Evolutionary conservation across 2,797 vertebrate species (phyloP), one percentile per base, ranked within the genome.

Genomic region (Emys orbicularis): DNA sequence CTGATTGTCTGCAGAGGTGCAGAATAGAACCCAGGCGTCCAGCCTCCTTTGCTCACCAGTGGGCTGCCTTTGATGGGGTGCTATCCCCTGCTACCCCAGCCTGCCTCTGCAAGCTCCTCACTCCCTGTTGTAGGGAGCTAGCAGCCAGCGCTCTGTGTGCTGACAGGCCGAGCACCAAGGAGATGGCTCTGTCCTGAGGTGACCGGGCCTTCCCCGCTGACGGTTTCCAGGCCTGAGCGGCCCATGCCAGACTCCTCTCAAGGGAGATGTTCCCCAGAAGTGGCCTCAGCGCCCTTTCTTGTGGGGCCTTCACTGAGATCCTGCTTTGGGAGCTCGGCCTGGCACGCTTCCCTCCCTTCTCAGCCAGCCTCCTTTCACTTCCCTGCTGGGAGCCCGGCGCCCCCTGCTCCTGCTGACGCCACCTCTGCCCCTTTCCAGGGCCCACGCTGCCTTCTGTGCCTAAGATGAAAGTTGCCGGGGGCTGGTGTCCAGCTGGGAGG

Each of bases 301-400:
- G 82, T 34, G 27, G 1, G 16, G 10, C 31, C 1, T 52, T 80
- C 52, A 8, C 7, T 37, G 44, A 0, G 7, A 4, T 44, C 21
- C 34, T 0, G 0, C 18, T 47, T 59, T 4, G 0, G 34, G 3
- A 12, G 0, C 13, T 18, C 5, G 10, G 50, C 44, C 1, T 1
- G 27, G n/a, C 41, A 50, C 27, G 0, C 52, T 0, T 0, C 25
- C 21, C 56, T 83, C 4, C 5, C 6, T 0, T 47, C 0, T 0
- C 0, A 1, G 34, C 80, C 85, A 5, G 2, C 0, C 57, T 90
- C 15, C 53, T 89, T 77, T 76, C 56, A 25, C 0, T 0, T 56
- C 57, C 10, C 12, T 3, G 11, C 5, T 1, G 21, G 79, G 54
- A 59, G 79, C 29, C 7, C 49, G 5, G 23, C 23, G 3, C 57